A percentile compares a stretch with the other conserved stretches of the same genome.
Conservation (phyloP, 2,888 invertebrate genomes). For the Siphlonurus alternatus region DNA sequence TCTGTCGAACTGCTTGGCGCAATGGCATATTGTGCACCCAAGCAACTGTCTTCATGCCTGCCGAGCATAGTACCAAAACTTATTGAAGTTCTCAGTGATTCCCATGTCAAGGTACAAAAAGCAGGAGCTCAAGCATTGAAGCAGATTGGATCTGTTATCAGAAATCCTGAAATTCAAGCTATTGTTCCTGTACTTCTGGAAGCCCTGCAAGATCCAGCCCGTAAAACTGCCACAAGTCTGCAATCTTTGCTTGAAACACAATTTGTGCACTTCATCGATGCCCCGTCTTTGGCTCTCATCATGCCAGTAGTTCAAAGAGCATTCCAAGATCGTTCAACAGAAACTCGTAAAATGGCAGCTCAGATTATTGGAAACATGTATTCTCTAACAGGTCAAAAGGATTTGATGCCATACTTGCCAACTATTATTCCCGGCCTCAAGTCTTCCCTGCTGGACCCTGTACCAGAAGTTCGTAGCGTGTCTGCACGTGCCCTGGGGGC, state of each 20-base stretch:
- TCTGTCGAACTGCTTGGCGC: constrained; percentile 91
- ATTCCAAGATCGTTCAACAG: constrained; percentile 93
- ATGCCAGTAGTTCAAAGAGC: constrained; percentile 99
- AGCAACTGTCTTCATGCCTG: constrained; percentile 92
- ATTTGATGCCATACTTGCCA: constrained; percentile 87
- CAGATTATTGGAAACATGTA: constrained; percentile 99
- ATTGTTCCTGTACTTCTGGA: constrained; percentile 73
- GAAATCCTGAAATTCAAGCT: constrained; percentile 96
- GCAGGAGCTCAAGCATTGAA: constrained; percentile 91
- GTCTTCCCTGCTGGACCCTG: constrained; percentile 89
- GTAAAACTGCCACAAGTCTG: constrained; percentile 84
- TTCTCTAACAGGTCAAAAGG: constrained; percentile 96
- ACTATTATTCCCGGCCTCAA: constrained; percentile 94
- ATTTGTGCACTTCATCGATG: constrained; percentile 98
- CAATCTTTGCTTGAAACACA: constrained; percentile 86
- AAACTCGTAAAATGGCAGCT: constrained; percentile 97
- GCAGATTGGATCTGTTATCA: constrained; percentile 93
- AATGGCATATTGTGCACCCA: constrained; percentile 98
- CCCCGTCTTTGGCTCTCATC: constrained; percentile 92
- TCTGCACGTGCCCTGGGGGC: constrained; percentile 93
- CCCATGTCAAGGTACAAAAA: constrained; percentile 91
- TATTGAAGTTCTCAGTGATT: constrained; percentile 92
- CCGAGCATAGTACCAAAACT: constrained; percentile 97
- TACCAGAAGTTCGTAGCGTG: constrained; percentile 91
- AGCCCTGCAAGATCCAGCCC: constrained; percentile 91